Conservation (phyloP, 1,140 invertebrate genomes). For the Drosophila pandora region DNA sequence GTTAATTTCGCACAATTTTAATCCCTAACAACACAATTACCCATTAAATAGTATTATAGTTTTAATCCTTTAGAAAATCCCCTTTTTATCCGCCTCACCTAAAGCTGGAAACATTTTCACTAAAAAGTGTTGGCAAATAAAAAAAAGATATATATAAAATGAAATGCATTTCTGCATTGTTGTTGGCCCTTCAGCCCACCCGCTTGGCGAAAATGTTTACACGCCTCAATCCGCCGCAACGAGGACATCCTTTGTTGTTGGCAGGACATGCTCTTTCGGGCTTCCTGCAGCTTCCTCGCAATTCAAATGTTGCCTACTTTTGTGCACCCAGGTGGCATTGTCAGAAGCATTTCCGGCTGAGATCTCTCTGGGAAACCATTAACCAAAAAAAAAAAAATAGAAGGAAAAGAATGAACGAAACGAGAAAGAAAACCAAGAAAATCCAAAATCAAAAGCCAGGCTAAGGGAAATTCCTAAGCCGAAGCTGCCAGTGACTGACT, state of each 20-base stretch:
- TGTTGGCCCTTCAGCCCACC: conserved; percentile 23
- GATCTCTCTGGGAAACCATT: conserved; percentile 31
- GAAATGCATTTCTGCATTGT: conserved; percentile 57
- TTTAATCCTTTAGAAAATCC: not conserved
- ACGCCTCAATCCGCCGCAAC: conserved; percentile 53
- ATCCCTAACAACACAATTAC: not conserved
- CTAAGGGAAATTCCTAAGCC: conserved; percentile 28
- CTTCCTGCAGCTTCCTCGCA: conserved; percentile 3
- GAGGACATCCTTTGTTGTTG: conserved; percentile 58
- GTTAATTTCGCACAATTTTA: not conserved
- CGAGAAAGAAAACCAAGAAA: conserved; percentile 1
- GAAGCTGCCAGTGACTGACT: conserved; percentile 22
- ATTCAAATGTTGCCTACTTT: conserved; percentile 7
- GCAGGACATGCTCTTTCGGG: conserved; percentile 19
- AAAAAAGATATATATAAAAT: conserved; percentile 6
- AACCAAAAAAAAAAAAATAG: conserved; percentile 6
- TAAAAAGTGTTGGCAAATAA: conserved; percentile 4
- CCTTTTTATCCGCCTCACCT: not conserved
- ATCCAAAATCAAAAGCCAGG: conserved; percentile 20
- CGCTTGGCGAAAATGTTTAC: conserved; percentile 48
- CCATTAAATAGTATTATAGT: not conserved
- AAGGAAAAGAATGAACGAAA: not conserved
- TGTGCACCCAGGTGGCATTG: conserved; percentile 36
- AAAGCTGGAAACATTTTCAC: conserved; percentile 13
- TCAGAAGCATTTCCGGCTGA: conserved; percentile 38